Evolutionary conservation across 2,888 invertebrate genomes (phyloP).

Genomic region (Acanthoscelides obtectus): DNA sequence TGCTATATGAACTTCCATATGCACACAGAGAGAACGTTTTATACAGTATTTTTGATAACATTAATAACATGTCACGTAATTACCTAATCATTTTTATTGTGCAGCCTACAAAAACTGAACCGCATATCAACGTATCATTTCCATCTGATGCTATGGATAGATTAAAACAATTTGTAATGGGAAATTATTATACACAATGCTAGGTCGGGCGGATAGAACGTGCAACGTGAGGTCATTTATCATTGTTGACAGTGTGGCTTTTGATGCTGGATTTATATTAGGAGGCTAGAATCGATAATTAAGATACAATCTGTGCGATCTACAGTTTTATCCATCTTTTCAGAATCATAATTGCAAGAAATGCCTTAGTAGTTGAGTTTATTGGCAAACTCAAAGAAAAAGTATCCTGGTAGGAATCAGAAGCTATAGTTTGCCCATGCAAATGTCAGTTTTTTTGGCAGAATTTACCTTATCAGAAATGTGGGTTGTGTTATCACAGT

Average conservation of each 20-base stretch:
- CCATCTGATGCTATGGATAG: slow-evolving; percentile 14
- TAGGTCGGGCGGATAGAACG: not conserved
- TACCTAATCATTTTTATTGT: slow-evolving; percentile 21
- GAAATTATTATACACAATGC: not conserved
- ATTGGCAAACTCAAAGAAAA: too few species aligned
- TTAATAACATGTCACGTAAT: slow-evolving; percentile 21
- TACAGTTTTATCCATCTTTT: too few species aligned
- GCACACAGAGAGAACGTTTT: slow-evolving; percentile 9
- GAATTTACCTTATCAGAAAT: too few species aligned
- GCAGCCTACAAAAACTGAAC: slow-evolving; percentile 12
- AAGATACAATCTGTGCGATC: not conserved
- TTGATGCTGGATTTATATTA: not conserved
- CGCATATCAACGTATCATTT: slow-evolving; percentile 15
- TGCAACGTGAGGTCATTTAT: not conserved
- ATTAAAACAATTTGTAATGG: slow-evolving; percentile 19
- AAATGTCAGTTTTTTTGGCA: too few species aligned
- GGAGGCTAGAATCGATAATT: not conserved
- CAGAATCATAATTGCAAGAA: too few species aligned
- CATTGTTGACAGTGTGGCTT: not conserved
- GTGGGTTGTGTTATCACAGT: too few species aligned
- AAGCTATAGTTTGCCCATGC: too few species aligned
- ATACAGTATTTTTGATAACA: slow-evolving; percentile 21
- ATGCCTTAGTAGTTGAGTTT: too few species aligned
- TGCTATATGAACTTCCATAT: slow-evolving; percentile 21
- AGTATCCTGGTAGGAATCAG: too few species aligned